phyloP scores from a whole-genome alignment of 2,113 vertebrate genomes.

The Physeter macrocephalus region DNA sequence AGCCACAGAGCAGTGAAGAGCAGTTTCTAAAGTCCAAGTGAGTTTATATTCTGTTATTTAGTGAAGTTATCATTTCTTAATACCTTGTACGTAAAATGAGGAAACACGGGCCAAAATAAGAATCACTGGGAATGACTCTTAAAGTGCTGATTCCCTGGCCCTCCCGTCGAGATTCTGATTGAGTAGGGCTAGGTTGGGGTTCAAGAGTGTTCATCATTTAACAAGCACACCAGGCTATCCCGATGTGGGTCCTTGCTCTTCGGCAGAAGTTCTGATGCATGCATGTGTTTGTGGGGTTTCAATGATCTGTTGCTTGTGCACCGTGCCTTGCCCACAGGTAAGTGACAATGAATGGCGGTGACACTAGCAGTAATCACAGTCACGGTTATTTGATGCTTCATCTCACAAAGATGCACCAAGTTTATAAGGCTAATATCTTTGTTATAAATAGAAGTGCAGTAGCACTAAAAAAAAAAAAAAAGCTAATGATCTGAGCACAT shows the following conservation, averaged over 20 bases:
- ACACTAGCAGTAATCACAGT: neutral
- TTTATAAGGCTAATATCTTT: neutral
- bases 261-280: neutral
- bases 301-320: rapidly evolving
- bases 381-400: neutral
- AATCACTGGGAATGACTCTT: neutral
- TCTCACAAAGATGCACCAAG: neutral
- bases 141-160: neutral
- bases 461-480: neutral
- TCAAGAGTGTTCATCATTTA: neutral
- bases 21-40: neutral
- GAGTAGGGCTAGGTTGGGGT: neutral
- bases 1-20: neutral
- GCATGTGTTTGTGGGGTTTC: neutral
- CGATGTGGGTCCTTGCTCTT: neutral
- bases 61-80: neutral
- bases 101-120: neutral
- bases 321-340: neutral
- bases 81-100: neutral
- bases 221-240: rapidly evolving
- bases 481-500: neutral
- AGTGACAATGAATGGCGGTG: neutral
- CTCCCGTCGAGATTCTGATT: neutral
- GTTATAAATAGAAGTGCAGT: neutral
- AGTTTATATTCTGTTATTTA: neutral